phyloP scores from a whole-genome alignment of 2,113 vertebrate genomes.

The Pavo muticus region DNA sequence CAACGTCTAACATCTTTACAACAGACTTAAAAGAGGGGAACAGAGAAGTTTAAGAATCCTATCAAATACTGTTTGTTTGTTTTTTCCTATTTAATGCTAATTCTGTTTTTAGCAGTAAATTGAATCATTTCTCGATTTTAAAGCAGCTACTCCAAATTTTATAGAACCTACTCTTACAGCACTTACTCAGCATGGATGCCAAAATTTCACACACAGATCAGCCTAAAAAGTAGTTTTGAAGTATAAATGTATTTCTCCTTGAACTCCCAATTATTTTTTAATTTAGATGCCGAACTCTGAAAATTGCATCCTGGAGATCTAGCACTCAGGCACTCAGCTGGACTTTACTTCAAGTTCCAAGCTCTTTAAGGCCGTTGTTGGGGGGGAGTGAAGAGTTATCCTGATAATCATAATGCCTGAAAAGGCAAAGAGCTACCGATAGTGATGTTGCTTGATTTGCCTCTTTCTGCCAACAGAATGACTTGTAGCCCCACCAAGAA shows the following conservation, averaged over 20 bases:
- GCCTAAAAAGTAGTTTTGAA: not conserved
- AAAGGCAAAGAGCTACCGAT: not conserved
- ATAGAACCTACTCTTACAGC: not conserved
- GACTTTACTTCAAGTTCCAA: not conserved
- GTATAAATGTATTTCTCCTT: not conserved
- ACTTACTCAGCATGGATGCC: not conserved
- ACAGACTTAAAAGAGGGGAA: not conserved
- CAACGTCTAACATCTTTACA: not conserved
- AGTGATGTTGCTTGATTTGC: not conserved
- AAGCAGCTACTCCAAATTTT: not conserved
- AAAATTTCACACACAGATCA: not conserved
- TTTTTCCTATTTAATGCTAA: not conserved
- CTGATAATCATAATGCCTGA: not conserved
- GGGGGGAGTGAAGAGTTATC: not conserved
- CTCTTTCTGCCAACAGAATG: not conserved
- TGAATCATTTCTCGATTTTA: not conserved
- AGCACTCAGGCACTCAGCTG: not conserved
- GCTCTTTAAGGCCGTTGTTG: not conserved
- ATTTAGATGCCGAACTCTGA: not conserved
- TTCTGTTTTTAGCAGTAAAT: not conserved
- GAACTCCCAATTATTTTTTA: not conserved
- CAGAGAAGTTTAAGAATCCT: not conserved
- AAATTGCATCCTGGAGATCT: not conserved
- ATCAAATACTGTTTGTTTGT: not conserved
- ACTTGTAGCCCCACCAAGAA: not conserved